Percentiles rank a stretch among this genome's conserved stretches.
These are phyloP conservation scores for Deilephila elpenor DNA, from an alignment of 2,888 invertebrate genomes.

Conservation along the genomic window DNA sequence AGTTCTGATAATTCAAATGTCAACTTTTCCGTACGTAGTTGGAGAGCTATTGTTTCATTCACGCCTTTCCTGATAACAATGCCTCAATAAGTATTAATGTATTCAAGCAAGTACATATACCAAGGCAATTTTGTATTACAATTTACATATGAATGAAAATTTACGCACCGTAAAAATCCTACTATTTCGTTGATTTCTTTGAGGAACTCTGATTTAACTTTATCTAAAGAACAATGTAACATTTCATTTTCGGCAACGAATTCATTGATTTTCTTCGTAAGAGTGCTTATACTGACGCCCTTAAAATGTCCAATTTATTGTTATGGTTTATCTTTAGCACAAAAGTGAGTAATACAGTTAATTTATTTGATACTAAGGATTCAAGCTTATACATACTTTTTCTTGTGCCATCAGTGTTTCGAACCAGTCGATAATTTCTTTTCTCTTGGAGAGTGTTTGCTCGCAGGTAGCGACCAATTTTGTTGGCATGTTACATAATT, in stretches of 20 bases:
- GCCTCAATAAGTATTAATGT: constrained; percentile 14
- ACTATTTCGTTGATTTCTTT: constrained; percentile 62
- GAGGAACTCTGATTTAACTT: constrained; percentile 61
- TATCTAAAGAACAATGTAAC: constrained; percentile 59
- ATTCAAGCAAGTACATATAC: neutral
- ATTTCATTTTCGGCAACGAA: constrained; percentile 71
- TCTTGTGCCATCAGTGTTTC: constrained; percentile 58
- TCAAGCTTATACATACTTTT: constrained; percentile 49
- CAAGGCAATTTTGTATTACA: neutral
- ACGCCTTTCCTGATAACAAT: constrained; percentile 60
- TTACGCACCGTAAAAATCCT: constrained; percentile 61
- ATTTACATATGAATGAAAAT: neutral
- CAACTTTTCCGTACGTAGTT: constrained; percentile 63
- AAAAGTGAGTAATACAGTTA: neutral
- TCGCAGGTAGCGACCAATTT: constrained; percentile 70
- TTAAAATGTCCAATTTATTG: constrained; percentile 39
- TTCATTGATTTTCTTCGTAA: constrained; percentile 68
- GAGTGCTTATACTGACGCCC: constrained; percentile 57
- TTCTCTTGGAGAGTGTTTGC: constrained; percentile 63
- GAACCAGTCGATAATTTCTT: constrained; percentile 73
- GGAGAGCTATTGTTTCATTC: constrained; percentile 63
- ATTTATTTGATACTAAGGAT: neutral
- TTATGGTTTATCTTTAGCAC: neutral
- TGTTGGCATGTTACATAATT: constrained; percentile 63
- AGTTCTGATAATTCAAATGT: constrained; percentile 63